Percentiles rank a stretch among this genome's conserved stretches.
Conservation (phyloP, 1,140 invertebrate genomes). For the Apolygus lucorum region DNA sequence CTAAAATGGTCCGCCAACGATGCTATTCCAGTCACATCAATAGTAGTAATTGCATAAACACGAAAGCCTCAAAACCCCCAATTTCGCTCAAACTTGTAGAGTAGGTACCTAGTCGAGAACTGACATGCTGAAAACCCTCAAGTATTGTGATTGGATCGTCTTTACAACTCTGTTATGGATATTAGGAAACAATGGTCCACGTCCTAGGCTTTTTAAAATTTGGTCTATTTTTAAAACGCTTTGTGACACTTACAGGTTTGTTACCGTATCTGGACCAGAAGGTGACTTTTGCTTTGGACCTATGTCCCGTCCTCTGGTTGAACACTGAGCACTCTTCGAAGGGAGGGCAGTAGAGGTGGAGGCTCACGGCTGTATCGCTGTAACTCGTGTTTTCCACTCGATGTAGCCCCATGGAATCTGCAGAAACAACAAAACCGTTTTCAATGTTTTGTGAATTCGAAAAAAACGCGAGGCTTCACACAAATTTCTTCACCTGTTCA, state of each 20-base stretch:
- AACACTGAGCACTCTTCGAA: slow-evolving; percentile 83
- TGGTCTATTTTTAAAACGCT: not conserved
- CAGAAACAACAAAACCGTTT: not conserved
- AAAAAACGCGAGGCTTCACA: too few species aligned
- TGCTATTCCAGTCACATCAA: too few species aligned
- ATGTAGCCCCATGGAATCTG: slow-evolving; percentile 66
- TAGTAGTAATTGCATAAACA: too few species aligned
- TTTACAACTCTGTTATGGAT: too few species aligned
- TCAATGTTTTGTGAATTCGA: too few species aligned
- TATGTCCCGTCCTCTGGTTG: slow-evolving; percentile 80
- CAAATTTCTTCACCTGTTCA: not conserved
- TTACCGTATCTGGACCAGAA: slow-evolving; percentile 85
- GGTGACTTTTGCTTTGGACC: slow-evolving; percentile 59
- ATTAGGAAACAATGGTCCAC: too few species aligned
- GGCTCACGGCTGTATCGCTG: slow-evolving; percentile 73
- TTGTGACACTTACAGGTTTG: slow-evolving; percentile 43
- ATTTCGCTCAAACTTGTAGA: too few species aligned
- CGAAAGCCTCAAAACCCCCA: too few species aligned
- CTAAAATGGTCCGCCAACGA: too few species aligned
- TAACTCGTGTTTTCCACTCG: slow-evolving; percentile 92
- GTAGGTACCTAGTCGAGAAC: too few species aligned
- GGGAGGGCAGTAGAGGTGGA: slow-evolving; percentile 95
- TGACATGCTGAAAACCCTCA: too few species aligned
- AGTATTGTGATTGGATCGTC: too few species aligned
- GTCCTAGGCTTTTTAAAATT: not conserved